Evolutionary conservation across 2,113 vertebrate species (phyloP).

Genomic region (Kryptolebias marmoratus): DNA sequence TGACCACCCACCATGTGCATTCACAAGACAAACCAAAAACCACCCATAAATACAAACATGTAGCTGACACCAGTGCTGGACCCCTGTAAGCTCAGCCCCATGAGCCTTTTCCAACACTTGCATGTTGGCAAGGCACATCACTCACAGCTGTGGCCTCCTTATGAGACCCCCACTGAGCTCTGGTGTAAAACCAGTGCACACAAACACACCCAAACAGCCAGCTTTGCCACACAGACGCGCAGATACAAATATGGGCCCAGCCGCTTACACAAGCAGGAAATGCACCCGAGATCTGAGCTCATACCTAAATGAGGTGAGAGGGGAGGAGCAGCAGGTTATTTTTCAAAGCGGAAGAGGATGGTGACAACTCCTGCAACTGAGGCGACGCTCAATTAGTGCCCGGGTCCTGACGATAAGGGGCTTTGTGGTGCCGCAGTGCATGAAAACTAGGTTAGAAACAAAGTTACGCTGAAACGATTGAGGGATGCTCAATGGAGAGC

Average conservation of each 20-base stretch:
- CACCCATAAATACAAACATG: conserved; percentile 2
- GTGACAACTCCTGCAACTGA: conserved; percentile 36
- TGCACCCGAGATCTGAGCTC: conserved; percentile 16
- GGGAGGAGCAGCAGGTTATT: conserved; percentile 47
- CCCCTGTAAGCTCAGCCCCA: conserved; percentile 8
- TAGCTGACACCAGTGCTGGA: conserved; percentile 10
- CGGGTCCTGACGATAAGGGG: conserved; percentile 1
- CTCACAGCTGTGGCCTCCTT: conserved; percentile 37
- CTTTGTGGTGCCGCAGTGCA: conserved; percentile 16
- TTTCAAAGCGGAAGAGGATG: conserved; percentile 38
- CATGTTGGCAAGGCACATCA: conserved; percentile 19
- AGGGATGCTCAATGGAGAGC: conserved; percentile 21
- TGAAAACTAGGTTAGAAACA: conserved; percentile 62
- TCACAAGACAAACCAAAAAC: not conserved
- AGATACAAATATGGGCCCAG: conserved; percentile 8
- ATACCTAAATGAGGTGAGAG: conserved; percentile 44
- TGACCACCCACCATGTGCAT: not conserved
- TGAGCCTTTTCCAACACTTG: not conserved
- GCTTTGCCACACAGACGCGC: conserved; percentile 1
- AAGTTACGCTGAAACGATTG: conserved; percentile 51
- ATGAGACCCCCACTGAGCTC: conserved; percentile 27
- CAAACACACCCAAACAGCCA: conserved; percentile 4
- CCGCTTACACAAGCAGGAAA: not conserved
- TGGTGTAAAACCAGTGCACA: conserved; percentile 3
- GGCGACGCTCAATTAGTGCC: conserved; percentile 52